Conservation (phyloP, 1,140 invertebrate species). For the Lutraria rhynchaena region DNA sequence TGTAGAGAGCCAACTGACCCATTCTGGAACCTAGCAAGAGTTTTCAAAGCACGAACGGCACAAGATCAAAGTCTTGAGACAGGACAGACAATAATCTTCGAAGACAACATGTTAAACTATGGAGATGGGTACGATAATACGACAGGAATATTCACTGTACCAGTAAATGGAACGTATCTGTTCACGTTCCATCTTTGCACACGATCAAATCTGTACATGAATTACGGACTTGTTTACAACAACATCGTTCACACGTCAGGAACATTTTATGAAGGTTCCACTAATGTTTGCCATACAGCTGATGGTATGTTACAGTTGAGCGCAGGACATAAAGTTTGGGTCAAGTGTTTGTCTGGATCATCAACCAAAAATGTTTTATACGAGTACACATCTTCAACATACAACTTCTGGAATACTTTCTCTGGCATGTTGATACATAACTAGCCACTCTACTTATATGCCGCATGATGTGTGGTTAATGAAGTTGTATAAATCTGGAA, state of each 20-base stretch:
- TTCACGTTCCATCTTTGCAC: slow-evolving; percentile 6
- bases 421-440: background rate
- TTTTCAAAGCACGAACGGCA: background rate
- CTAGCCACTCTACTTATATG: background rate
- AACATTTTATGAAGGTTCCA: background rate
- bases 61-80: slow-evolving; percentile 8
- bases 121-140: slow-evolving; percentile 4
- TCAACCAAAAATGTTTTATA: background rate
- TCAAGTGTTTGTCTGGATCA: slow-evolving; percentile 5
- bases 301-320: background rate
- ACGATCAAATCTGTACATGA: background rate
- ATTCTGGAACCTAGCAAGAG: no score
- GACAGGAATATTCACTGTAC: slow-evolving; percentile 18
- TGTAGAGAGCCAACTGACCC: no score
- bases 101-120: background rate
- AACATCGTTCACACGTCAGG: slow-evolving; percentile 9
- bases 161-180: no score
- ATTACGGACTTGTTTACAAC: background rate
- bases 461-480: no score
- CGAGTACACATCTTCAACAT: background rate
- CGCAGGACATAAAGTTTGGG: background rate
- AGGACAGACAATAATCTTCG: slow-evolving; percentile 5
- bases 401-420: slow-evolving; percentile 6
- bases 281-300: background rate
- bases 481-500: no score